Evolutionary conservation across 2,888 invertebrate genomes (phyloP).

Genomic region (Athetis lepigone): DNA sequence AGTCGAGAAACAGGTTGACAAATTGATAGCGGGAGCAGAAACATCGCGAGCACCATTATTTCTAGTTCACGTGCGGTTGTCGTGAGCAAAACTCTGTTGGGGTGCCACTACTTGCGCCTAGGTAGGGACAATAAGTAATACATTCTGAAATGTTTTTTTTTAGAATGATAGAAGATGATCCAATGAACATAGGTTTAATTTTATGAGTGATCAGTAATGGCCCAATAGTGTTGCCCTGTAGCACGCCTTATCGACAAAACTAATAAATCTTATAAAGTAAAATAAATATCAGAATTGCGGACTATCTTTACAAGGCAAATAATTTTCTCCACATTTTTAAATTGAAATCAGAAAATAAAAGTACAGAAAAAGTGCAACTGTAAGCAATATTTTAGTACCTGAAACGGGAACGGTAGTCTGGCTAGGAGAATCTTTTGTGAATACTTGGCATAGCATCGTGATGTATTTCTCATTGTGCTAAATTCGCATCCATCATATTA

Average conservation of each 20-base stretch:
- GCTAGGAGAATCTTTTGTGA: constrained; percentile 30
- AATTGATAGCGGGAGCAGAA: constrained; percentile 48
- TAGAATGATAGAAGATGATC: neutral
- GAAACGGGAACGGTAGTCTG: constrained; percentile 20
- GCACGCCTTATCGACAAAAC: neutral
- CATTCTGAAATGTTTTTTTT: neutral
- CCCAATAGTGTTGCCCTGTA: constrained; percentile 9
- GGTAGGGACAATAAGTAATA: neutral
- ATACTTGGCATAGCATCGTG: constrained; percentile 12
- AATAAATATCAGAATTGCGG: too few species aligned
- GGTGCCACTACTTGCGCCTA: neutral
- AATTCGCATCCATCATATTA: constrained; percentile 11
- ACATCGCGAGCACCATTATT: constrained; percentile 37
- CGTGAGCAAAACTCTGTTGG: constrained; percentile 23
- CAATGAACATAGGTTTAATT: neutral
- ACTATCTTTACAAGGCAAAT: neutral
- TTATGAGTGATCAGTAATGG: neutral
- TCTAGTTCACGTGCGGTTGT: constrained; percentile 37
- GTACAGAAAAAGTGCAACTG: constrained; percentile 13
- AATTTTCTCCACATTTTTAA: neutral
- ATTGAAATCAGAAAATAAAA: constrained; percentile 25
- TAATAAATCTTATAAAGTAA: neutral
- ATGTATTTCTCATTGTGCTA: constrained; percentile 31
- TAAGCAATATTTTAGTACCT: constrained; percentile 39
- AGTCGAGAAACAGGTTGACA: constrained; percentile 49